Percentiles rank a stretch among this genome's conserved stretches.
Conservation (phyloP, 2,797 vertebrate genomes). For the Bufotes viridis region DNA sequence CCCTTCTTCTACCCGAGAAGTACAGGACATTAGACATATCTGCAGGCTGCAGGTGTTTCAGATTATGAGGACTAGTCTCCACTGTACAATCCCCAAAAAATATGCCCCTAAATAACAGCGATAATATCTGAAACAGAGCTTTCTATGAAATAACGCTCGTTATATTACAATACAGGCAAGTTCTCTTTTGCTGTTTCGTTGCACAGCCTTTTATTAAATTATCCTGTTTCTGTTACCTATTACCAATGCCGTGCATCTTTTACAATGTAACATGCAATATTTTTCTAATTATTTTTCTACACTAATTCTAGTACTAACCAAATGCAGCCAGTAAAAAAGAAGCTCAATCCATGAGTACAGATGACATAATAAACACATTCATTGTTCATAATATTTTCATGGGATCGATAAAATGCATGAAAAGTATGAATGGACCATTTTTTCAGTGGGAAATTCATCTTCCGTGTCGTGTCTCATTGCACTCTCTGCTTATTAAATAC, state of each 20-base stretch:
- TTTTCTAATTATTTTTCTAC: not conserved
- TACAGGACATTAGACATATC: not conserved
- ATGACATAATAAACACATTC: not conserved
- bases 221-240: not conserved
- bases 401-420: constrained; percentile 4
- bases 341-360: not conserved
- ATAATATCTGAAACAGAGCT: not conserved
- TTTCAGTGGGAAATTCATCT: not conserved
- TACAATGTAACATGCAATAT: not conserved
- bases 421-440: constrained; percentile 4
- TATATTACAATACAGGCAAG: not conserved
- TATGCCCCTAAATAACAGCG: not conserved
- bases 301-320: not conserved
- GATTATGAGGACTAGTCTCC: not conserved
- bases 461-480: not conserved
- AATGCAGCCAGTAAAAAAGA: not conserved
- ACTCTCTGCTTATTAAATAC: not conserved
- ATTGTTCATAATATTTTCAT: constrained; percentile 3
- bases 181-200: not conserved
- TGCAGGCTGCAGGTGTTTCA: not conserved
- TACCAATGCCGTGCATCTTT: not conserved
- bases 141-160: not conserved
- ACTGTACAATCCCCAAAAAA: not conserved
- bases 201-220: not conserved
- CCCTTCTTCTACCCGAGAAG: not conserved